phyloP scores from a whole-genome alignment of 2,888 invertebrate genomes.

The Sarcophaga subvicina region DNA sequence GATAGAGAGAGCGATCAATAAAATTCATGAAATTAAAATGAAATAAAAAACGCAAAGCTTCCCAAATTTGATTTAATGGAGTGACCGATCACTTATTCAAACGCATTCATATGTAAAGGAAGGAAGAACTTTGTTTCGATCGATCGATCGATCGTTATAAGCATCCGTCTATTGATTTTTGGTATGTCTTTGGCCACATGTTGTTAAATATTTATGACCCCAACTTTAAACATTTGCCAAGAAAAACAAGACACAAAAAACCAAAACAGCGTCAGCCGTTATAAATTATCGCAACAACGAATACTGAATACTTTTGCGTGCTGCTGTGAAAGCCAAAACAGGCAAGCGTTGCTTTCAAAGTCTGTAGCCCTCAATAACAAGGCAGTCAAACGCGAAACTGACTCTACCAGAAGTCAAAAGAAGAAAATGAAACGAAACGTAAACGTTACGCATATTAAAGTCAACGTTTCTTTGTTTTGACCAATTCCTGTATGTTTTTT shows the following conservation, averaged over 20 bases:
- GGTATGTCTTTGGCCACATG: slow-evolving; percentile 46
- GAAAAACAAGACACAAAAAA: slow-evolving; percentile 5
- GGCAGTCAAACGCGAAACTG: slow-evolving; percentile 25
- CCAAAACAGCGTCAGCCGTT: slow-evolving; percentile 41
- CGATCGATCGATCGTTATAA: slow-evolving; percentile 28
- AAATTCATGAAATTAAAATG: slow-evolving; percentile 10
- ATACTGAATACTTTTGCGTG: slow-evolving; percentile 50
- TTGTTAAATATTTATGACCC: slow-evolving; percentile 62
- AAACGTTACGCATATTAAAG: slow-evolving; percentile 52
- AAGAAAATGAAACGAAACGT: slow-evolving; percentile 11
- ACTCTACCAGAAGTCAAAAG: slow-evolving; percentile 31
- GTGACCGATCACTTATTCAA: slow-evolving; percentile 32
- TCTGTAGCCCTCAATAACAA: slow-evolving; percentile 37
- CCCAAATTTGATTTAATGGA: slow-evolving; percentile 45
- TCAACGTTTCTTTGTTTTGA: slow-evolving; percentile 22
- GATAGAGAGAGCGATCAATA: slow-evolving; percentile 34
- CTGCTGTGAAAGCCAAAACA: slow-evolving; percentile 21
- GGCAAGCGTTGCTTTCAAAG: background rate
- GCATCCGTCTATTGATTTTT: background rate
- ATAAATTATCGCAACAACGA: slow-evolving; percentile 57
- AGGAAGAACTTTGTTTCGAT: slow-evolving; percentile 21
- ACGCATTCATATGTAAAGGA: slow-evolving; percentile 34
- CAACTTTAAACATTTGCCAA: slow-evolving; percentile 39
- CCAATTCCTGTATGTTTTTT: slow-evolving; percentile 13
- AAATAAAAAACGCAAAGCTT: background rate